Evolutionary conservation across 2,888 invertebrate species (phyloP).

Genomic region (Andrena hattorfiana): DNA sequence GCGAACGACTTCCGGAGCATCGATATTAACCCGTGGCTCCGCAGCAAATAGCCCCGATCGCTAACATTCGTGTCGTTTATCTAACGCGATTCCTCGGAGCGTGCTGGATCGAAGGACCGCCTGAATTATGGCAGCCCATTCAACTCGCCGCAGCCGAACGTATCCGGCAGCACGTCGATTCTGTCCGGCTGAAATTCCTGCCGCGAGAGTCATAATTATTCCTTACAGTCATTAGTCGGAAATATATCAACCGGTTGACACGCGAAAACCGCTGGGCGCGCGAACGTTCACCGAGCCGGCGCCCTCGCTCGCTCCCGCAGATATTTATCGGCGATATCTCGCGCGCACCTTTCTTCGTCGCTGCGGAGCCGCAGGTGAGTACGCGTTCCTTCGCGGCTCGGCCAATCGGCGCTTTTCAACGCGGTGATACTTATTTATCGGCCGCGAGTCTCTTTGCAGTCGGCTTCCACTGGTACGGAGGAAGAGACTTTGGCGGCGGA

Average conservation of each 20-base stretch:
- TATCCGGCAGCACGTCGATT: constrained; percentile 40
- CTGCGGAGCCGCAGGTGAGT: constrained; percentile 60
- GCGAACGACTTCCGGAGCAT: not conserved
- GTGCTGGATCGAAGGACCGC: constrained; percentile 31
- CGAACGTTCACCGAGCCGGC: constrained; percentile 43
- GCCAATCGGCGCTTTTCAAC: constrained; percentile 62
- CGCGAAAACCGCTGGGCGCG: constrained; percentile 61
- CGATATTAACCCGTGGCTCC: not conserved
- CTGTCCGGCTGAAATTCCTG: constrained; percentile 50
- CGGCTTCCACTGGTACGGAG: constrained; percentile 8
- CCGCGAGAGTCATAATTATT: constrained; percentile 69
- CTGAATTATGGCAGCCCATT: constrained; percentile 47
- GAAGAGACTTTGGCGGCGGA: not conserved
- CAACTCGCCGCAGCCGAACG: constrained; percentile 1
- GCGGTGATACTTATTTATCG: constrained; percentile 62
- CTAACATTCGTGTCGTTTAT: constrained; percentile 37
- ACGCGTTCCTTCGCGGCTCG: constrained; percentile 28
- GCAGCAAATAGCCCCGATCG: not conserved
- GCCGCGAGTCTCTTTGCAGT: constrained; percentile 24
- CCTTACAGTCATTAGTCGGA: constrained; percentile 67
- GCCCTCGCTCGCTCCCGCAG: constrained; percentile 11
- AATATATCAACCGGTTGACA: constrained; percentile 69
- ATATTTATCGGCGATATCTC: constrained; percentile 62
- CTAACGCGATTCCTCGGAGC: constrained; percentile 40
- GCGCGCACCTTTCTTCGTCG: constrained; percentile 54